Base-by-base conservation (phyloP, 2,797 vertebrate genomes). In the Morus bassanus region DNA sequence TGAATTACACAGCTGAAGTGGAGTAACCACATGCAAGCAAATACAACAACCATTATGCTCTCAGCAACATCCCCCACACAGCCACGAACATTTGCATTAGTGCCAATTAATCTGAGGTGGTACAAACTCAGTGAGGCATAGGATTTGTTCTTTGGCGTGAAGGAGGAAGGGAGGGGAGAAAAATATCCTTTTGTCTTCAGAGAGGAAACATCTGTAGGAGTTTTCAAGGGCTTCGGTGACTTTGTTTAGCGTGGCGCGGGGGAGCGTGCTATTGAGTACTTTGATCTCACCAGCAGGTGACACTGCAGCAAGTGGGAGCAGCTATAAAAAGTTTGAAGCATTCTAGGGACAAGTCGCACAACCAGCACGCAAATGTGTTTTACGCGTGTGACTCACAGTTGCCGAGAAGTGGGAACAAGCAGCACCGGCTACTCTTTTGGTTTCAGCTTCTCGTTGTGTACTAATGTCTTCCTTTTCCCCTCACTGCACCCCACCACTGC, bases 251-350 rank as follows among this genome's bases (percentile, higher is more conserved):
- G 48, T 65, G 82, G 92, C 75, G 88, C 61, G 48, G 96, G 90
- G 96, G 92, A 96, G 95, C 76, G 13, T 93, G 92, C 91, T 73
- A 79, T 61, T 87, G 93, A 95, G 85, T 78, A 53, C 96, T 96
- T 97, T 97, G 95, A 97, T 97, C 91, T 95, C 95, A 67, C 96
- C 95, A 97, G 96, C 95, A 97, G 95, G 96, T 96, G 96, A 95
- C 92, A 95, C 96, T 97, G 96, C 95, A 97, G 96, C 94, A 97
- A 97, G 93, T 91, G 96, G 96, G 93, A 96, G 94, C 91, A 90
- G 92, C 95, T 91, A 95, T 93, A 89, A 96, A 95, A 95, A 95
- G 95, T 94, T 69, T 64, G 96, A 92, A 93, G 93, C 83, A 3
- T 95, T 94, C 85, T 59, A 92, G 83, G 87, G 93, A 95, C 68